A percentile compares a stretch with the other conserved stretches of the same genome.
These are phyloP conservation scores for Passer montanus DNA, from an alignment of 2,113 vertebrate genomes.

Conservation along the genomic window DNA sequence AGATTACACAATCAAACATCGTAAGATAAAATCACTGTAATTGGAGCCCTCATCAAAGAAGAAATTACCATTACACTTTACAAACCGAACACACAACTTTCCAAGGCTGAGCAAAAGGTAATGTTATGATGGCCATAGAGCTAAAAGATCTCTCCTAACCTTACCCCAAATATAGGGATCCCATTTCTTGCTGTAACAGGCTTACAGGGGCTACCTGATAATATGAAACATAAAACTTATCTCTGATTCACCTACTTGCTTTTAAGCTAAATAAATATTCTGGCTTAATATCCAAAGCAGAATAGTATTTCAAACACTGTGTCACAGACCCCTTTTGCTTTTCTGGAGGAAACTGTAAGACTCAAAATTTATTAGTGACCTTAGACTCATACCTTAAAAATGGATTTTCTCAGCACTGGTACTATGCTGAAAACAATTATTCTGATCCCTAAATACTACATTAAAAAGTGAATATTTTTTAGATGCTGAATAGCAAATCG, in stretches of 20 bases:
- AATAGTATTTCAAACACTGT: not conserved
- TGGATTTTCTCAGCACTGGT: not conserved
- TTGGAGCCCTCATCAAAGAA: conserved; percentile 38
- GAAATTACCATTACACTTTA: conserved; percentile 25
- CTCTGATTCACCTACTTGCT: not conserved
- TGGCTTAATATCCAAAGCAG: not conserved
- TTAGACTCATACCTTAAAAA: not conserved
- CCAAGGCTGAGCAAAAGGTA: not conserved
- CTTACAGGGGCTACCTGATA: not conserved
- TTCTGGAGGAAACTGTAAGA: not conserved
- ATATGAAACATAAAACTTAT: not conserved
- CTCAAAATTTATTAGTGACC: not conserved
- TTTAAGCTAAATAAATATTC: not conserved
- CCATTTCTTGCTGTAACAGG: not conserved
- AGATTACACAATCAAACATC: conserved; percentile 52
- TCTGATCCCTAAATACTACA: not conserved
- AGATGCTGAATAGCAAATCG: not conserved
- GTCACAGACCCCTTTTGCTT: not conserved
- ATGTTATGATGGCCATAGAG: not conserved
- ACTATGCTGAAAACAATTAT: not conserved
- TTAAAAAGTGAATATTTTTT: not conserved
- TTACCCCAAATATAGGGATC: not conserved
- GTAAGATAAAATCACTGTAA: conserved; percentile 36
- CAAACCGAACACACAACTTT: not conserved
- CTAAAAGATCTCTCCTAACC: not conserved